A percentile compares a stretch with the other conserved stretches of the same genome.
Conservation (phyloP, 2,888 invertebrate species). For the Agrochola litura region DNA sequence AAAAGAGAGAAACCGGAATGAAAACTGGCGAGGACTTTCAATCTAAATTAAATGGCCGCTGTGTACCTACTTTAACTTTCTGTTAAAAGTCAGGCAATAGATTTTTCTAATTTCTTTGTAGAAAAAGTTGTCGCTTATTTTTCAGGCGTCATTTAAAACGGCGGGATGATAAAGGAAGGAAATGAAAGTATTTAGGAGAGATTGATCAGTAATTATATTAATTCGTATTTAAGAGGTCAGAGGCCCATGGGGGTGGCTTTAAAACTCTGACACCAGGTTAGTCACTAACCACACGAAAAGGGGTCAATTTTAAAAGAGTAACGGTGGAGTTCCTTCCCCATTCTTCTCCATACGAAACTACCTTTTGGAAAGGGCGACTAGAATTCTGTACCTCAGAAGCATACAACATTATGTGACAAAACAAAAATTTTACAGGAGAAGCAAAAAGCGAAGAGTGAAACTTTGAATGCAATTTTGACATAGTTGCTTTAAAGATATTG, state of each 20-base stretch:
- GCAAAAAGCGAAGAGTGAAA: too few species aligned
- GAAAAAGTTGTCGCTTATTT: conserved; percentile 9
- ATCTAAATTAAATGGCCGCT: conserved; percentile 60
- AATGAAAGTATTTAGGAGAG: background rate
- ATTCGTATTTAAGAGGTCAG: background rate
- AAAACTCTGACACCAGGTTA: too few species aligned
- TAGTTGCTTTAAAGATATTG: too few species aligned
- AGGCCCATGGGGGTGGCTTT: too few species aligned
- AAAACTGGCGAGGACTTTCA: conserved; percentile 53
- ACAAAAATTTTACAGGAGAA: too few species aligned
- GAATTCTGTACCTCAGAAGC: too few species aligned
- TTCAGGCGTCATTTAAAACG: background rate
- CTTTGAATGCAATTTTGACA: too few species aligned
- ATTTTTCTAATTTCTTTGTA: conserved; percentile 27
- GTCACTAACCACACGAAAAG: too few species aligned
- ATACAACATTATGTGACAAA: too few species aligned
- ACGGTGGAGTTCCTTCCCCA: too few species aligned
- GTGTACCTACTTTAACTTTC: conserved; percentile 36
- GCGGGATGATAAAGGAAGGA: background rate
- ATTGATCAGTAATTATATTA: background rate
- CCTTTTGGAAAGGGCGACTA: too few species aligned
- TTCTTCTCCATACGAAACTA: too few species aligned
- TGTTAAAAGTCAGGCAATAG: conserved; percentile 25
- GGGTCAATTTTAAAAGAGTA: background rate
- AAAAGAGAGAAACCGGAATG: conserved; percentile 46